Percentiles rank a stretch among this genome's conserved stretches.
Evolutionary conservation across 2,888 invertebrate genomes (phyloP).

Genomic region (Agriopis marginaria): DNA sequence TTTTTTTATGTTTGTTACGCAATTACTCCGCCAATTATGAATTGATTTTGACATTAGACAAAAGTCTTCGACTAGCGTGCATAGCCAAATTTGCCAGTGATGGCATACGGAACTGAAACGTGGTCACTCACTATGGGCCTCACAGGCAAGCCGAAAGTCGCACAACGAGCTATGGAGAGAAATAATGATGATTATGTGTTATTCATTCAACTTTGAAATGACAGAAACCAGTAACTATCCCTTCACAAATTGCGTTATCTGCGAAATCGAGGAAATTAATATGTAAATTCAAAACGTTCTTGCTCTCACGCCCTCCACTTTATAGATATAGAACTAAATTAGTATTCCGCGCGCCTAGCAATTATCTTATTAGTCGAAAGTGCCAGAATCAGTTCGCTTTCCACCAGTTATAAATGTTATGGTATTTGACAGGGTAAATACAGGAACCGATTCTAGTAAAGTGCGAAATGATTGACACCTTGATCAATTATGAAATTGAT

Average conservation of each 20-base stretch:
- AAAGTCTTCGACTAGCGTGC: no score
- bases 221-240: slow-evolving; percentile 6
- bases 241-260: slow-evolving; percentile 11
- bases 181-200: no score
- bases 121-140: no score
- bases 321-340: slow-evolving; percentile 25
- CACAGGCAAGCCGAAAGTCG: no score
- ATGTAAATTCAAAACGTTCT: slow-evolving; percentile 25
- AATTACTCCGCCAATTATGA: no score
- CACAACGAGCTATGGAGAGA: no score
- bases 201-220: background rate
- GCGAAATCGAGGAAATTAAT: slow-evolving; percentile 9
- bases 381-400: slow-evolving; percentile 38
- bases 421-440: slow-evolving; percentile 37
- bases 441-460: slow-evolving; percentile 25
- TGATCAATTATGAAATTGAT: slow-evolving; percentile 35
- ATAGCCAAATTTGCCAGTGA: no score
- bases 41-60: no score
- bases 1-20: no score
- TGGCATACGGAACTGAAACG: no score
- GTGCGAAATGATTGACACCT: slow-evolving; percentile 21
- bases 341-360: slow-evolving; percentile 28
- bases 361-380: slow-evolving; percentile 45
- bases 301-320: slow-evolving; percentile 3
- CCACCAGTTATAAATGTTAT: slow-evolving; percentile 18